These are phyloP conservation scores for Ruditapes philippinarum DNA, from an alignment of 1,140 invertebrate species.

Conservation along the genomic window DNA sequence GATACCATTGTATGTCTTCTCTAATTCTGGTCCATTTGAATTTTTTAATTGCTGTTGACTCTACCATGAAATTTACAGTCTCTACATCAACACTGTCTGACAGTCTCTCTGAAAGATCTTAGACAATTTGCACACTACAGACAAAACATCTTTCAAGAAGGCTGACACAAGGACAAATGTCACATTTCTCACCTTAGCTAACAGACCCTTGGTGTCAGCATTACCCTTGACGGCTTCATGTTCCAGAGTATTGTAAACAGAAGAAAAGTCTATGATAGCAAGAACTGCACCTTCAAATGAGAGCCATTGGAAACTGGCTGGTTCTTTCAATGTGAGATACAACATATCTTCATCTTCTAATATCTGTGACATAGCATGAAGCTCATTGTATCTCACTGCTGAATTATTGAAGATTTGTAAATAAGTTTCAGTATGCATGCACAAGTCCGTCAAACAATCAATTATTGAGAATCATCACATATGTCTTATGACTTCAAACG, in stretches of 20 bases:
- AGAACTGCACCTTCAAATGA: constrained; percentile 36
- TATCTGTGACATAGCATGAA: background rate
- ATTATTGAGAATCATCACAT: too few relatives aligned
- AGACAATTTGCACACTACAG: background rate
- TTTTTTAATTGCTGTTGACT: constrained; percentile 1
- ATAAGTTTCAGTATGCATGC: constrained; percentile 30
- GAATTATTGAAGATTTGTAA: constrained; percentile 37
- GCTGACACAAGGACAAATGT: background rate
- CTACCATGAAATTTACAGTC: background rate
- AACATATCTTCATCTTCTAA: constrained; percentile 6
- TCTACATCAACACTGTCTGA: background rate
- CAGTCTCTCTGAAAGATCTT: background rate
- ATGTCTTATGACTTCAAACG: too few relatives aligned
- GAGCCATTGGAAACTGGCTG: constrained; percentile 52
- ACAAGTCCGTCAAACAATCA: too few relatives aligned
- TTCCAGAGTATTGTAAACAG: background rate
- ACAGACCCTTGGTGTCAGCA: background rate
- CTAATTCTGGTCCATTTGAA: background rate
- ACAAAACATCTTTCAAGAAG: background rate
- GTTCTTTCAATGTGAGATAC: constrained; percentile 45
- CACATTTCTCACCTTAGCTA: background rate
- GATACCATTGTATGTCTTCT: background rate
- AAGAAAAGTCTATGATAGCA: constrained; percentile 5
- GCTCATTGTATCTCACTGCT: constrained; percentile 38
- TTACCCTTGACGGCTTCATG: background rate